Evolutionary conservation across 2,888 invertebrate species (phyloP), one percentile per base, ranked within the genome.

Genomic region (Calliphora vomitoria): DNA sequence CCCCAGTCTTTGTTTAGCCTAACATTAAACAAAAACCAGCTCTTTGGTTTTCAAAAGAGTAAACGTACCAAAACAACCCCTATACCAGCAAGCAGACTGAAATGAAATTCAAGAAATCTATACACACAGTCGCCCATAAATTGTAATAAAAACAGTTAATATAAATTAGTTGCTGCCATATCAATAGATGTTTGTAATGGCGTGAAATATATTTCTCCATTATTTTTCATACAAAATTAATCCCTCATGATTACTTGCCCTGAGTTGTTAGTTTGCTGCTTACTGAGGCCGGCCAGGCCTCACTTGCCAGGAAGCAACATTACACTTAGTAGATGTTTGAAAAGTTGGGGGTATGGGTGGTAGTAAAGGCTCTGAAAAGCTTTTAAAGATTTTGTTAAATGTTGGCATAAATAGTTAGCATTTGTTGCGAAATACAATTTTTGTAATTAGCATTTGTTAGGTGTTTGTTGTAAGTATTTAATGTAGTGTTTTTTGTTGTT

Each of bases 161-260:
- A 87, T 87, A 87, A 87, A 87, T 87, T 87, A 87, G 82, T 87
- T 87, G 85, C 81, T 85, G 75, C 82, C 82, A 85, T 82, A 69
- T 87, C 87, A 82, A 82, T 87, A 82, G 64, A 84, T 82, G 55
- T 71, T 79, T 62, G 74, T 82, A 87, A 87, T 85, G 82, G 87
- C 85, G 85, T 82, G 82, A 87, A 87, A 83, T 71, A 71, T 78
- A 83, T 81, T 81, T 81, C 62, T 55, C 69, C 68, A 81, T 75
- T 85, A 84, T 78, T 72, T 78, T 86, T 47, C 41, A 58, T 68
- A 79, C 75, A 64, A 82, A 82, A 85, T 85, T 87, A 87, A 85
- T 87, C 87, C 87, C 87, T 71, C 31, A 75, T 79, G 87, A 85
- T 87, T 85, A 79, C 58, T 64, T 60, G 55, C 55, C 31, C 44